Conservation (phyloP, 2,113 vertebrate species). For the Clinocottus analis region DNA sequence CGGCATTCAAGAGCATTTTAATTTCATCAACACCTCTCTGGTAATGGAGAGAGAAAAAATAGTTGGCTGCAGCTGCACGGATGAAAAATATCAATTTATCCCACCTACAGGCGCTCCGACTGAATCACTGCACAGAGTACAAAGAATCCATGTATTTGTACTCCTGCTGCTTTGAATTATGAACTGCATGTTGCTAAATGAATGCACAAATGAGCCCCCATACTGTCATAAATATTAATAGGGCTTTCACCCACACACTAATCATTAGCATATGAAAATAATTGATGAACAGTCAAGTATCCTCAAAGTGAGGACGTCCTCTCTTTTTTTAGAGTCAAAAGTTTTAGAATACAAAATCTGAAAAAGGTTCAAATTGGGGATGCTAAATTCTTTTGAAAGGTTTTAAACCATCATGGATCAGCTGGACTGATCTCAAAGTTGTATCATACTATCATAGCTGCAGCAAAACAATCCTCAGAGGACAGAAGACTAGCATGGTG, state of each 20-base stretch:
- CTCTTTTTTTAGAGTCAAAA: constrained; percentile 7
- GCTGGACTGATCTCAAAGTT: too few relatives aligned
- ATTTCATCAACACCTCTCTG: constrained; percentile 27
- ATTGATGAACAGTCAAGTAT: constrained; percentile 1
- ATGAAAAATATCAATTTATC: constrained; percentile 13
- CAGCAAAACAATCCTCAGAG: too few relatives aligned
- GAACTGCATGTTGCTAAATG: constrained; percentile 23
- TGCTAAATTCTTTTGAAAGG: too few relatives aligned
- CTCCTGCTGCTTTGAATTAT: constrained; percentile 43
- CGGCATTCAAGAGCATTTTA: constrained; percentile 21
- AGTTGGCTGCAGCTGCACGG: constrained; percentile 13
- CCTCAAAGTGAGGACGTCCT: background rate
- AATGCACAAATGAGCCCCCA: constrained; percentile 36
- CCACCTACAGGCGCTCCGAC: constrained; percentile 25
- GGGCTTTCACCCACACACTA: constrained; percentile 38
- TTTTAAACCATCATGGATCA: too few relatives aligned
- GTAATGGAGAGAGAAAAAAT: constrained; percentile 25
- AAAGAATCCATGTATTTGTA: constrained; percentile 18
- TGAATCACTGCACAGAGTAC: constrained; percentile 1
- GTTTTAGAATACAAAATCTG: background rate
- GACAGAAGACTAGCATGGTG: too few relatives aligned
- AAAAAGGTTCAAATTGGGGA: background rate
- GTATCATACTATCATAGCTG: too few relatives aligned
- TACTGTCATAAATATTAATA: constrained; percentile 60
- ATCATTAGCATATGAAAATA: constrained; percentile 50